Evolutionary conservation across 2,888 invertebrate genomes (phyloP), one percentile per base, ranked within the genome.

Genomic region (Parnassius smintheus): DNA sequence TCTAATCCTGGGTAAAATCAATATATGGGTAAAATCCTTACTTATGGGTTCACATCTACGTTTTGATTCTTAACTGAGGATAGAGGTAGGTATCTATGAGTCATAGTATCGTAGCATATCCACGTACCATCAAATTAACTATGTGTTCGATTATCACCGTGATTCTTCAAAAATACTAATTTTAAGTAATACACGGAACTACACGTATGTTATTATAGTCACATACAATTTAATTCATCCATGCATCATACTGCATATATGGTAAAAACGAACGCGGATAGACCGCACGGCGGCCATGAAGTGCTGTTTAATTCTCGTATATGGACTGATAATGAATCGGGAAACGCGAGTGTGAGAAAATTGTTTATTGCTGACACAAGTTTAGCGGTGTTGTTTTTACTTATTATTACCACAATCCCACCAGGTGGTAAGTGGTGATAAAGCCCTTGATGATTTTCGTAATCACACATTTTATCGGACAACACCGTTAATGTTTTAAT

Each of bases 251-350:
- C 25, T 10, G 65, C 63, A 44, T 64, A 66, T 66, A 69, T 57
- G 71, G 70, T n/a, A 41, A 49, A 56, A n/a, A 57, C 63, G 54
- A 65, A 61, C 64, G 42, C 50, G 50, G 50, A 49, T 71, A 72
- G 73, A 73, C 72, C 61, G 69, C 71, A 63, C 55, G 71, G 68
- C 72, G 73, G 58, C 72, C 72, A 51, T 72, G 72, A 68, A 64
- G 61, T 59, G 54, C 50, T 54, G n/a, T 25, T 62, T 35, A 13
- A 35, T 35, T 44, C 62, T 41, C 50, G n/a, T 61, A 61, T 56
- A 63, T 48, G 59, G 62, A 12, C 55, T 56, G 63, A 59, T n/a
- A 59, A 48, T 66, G 64, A 56, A 64, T 57, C 63, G 67, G 53
- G 65, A 64, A 66, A 65, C 64, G 69, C 65, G 66, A 69, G 66